Conservation (phyloP, 2,113 vertebrate species). For the Alligator mississippiensis region DNA sequence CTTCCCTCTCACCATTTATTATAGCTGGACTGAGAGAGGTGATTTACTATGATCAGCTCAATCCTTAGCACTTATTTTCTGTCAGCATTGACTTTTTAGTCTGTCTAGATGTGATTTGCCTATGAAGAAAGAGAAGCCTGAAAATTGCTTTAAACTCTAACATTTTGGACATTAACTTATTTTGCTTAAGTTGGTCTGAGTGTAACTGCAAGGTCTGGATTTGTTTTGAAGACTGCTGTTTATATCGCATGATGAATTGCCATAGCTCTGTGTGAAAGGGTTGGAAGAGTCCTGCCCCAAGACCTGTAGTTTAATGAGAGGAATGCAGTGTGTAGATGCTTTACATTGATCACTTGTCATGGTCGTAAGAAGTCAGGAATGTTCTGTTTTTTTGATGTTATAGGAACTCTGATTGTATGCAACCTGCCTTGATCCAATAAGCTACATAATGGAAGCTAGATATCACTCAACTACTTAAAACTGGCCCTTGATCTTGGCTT, state of each 20-base stretch:
- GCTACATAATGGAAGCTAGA: background rate
- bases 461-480: background rate
- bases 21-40: background rate
- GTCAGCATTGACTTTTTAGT: background rate
- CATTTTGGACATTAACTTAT: background rate
- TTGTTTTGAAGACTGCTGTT: background rate
- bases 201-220: rapidly evolving
- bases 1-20: background rate
- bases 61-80: background rate
- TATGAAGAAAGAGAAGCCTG: background rate
- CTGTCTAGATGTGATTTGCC: background rate
- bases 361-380: background rate
- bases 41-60: background rate
- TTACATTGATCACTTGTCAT: background rate
- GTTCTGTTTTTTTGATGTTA: background rate
- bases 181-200: background rate
- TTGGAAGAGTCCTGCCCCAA: background rate
- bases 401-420: background rate
- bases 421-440: background rate
- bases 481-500: background rate
- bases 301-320: background rate
- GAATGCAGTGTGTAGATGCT: background rate
- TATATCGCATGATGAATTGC: background rate
- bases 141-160: background rate
- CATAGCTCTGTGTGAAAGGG: background rate